A percentile compares a stretch with the other conserved stretches of the same genome.
Conservation (phyloP, 2,797 vertebrate species). For the Esox masquinongy region DNA sequence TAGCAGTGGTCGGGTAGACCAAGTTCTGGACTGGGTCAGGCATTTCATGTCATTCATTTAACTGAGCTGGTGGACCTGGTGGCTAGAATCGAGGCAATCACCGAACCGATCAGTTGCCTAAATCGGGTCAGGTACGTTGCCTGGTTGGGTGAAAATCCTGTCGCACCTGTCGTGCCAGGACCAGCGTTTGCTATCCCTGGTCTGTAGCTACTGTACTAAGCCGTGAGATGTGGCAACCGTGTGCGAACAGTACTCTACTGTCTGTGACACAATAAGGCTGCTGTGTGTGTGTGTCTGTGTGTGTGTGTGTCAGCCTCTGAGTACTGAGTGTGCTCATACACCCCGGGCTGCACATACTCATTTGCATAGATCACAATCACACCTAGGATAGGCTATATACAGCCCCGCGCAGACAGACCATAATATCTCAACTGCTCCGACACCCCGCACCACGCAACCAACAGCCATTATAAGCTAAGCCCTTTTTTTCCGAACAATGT, state of each 20-base stretch:
- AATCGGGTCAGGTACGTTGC: too few species aligned
- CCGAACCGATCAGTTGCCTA: too few species aligned
- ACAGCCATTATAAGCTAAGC: constrained; percentile 44
- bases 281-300: constrained; percentile 47
- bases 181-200: not conserved
- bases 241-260: constrained; percentile 63
- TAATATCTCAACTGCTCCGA: constrained; percentile 35
- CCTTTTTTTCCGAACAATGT: too few species aligned
- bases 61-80: too few species aligned
- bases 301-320: constrained; percentile 30
- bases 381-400: constrained; percentile 51
- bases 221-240: constrained; percentile 49
- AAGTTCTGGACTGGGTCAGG: too few species aligned
- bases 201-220: constrained; percentile 48
- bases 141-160: too few species aligned
- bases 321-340: constrained; percentile 25
- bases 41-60: too few species aligned
- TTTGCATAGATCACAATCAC: constrained; percentile 70
- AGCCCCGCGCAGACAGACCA: constrained; percentile 36
- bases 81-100: too few species aligned
- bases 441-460: constrained; percentile 47
- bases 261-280: constrained; percentile 64
- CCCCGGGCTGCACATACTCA: constrained; percentile 53
- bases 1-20: too few species aligned
- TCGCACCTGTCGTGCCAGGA: too few species aligned